Evolutionary conservation across 2,797 vertebrate genomes (phyloP), one percentile per base, ranked within the genome.

Genomic region (Tauraco hartlaubi): DNA sequence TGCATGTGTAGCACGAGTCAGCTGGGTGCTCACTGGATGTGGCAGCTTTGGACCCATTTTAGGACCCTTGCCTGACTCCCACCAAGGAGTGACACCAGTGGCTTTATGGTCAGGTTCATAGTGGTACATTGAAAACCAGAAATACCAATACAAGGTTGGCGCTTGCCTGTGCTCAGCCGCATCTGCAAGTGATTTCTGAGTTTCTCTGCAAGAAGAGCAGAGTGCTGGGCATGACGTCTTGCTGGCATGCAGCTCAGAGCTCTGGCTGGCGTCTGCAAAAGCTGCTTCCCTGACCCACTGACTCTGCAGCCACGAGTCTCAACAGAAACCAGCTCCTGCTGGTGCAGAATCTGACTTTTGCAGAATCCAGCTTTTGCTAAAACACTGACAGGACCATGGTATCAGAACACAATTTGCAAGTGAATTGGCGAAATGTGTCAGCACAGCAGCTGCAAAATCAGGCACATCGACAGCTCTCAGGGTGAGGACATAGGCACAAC

Each of bases 201-300:
- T 23, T 8, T 72, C 29, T 76, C 23, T 54, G 54, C 49, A 43
- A 67, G 61, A 61, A 48, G 63, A 58, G 51, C 52, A 66, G 44
- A 41, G 29, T 7, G 41, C 58, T 0, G 0, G 71, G 22, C 26
- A 21, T 0, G 5, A 28, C 19, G 22, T 64, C 31, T 25, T 1
- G 1, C 3, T 9, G 69, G 43, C 63, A 68, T 5, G 4, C 26
- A 64, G 48, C 72, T 51, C 75, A 0, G 0, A 44, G 80, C 35
- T 62, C 80, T 68, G 62, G 18, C 76, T 88, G 26, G 26, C 29
- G 63, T 31, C 91, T 79, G 48, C 48, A 54, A 79, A 79, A 71
- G 44, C 28, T 0, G 0, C 59, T 85, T 82, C 51, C 39, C 74
- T 79, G 89, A 85, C 46, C 77, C 63, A 48, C 17, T 92, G 64